Evolutionary conservation across 2,797 vertebrate genomes (phyloP), one percentile per base, ranked within the genome.

Genomic region (Peromyscus nudipes): DNA sequence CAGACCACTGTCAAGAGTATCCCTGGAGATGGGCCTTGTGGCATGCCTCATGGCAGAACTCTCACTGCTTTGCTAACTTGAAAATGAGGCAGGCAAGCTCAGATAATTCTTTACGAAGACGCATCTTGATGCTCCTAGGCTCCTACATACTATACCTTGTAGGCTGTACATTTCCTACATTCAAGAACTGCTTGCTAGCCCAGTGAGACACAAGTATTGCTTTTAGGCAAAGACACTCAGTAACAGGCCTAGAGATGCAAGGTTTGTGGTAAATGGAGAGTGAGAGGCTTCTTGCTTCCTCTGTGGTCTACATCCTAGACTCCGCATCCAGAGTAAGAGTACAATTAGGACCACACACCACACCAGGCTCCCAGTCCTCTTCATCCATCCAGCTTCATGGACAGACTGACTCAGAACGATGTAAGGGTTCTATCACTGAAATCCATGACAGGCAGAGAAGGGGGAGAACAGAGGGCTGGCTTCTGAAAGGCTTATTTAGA

Each of bases 221-320:
- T 71, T 86, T 71, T 37, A 52, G 71, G 84, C 31, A 55, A 31
- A 55, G 34, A 55, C 23, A 52, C 29, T 16, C 6, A 69, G 43
- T 37, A 9, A 25, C 46, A 87, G 65, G 23, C 71, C 71, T 60
- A 76, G 27, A 62, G 55, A 80, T 52, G 8, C 34, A 89, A 84
- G 92, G 16, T 46, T 89, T 75, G 27, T 80, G 43, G 46, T 52
- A 75, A 85, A 80, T 76, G 25, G 94, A 90, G 71, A 95, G 57
- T 29, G 8, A 85, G 10, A 81, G 40, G 79, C 7, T 62, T 43
- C 73, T 92, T 84, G 67, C 37, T 80, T 37, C 37, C n/a, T 60
- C 49, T 71, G 8, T 40, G 9, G 52, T 43, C 71, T 40, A 16
- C 6, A 27, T n/a, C 55, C 37, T 81, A n/a, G 79, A 81, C 34